Base-by-base conservation (phyloP, 1,140 invertebrate genomes). In the Condylostylus longicornis region DNA sequence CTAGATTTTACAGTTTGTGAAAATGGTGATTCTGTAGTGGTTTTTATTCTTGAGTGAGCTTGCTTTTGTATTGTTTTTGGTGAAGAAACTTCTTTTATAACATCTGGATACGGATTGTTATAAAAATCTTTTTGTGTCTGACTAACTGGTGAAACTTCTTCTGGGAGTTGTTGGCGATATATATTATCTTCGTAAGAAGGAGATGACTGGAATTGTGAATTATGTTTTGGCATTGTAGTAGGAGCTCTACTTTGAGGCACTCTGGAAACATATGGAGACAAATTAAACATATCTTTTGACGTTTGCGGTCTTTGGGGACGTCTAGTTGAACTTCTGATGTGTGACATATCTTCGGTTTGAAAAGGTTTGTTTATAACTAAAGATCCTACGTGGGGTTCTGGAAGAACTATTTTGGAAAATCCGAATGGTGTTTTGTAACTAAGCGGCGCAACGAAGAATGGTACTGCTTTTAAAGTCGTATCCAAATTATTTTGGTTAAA, bases 381-480 rank as follows among this genome's bases (percentile, higher is more conserved):
- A 1, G 81, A 84, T 3, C 82, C 82, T 4, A 86, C 81, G 54
- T 86, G 82, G 2, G 82, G 82, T 1, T 80, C 75, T 1, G 82
- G 82, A 49, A 86, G 74, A 1, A 80, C 74, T 37, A 85, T 85
- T 58, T 85, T 85, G 0, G 79, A 77, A 50, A 82, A 85, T 10
- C 81, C 82, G 12, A 70, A 63, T 1, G 81, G 82, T 17, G 82
- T 77, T 44, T 78, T 75, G 44, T 84, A 86, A 46, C 79, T 85
- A 8, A 85, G 51, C 2, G 82, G 82, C 3, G 82, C 82, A 1
- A 86, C 82, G 36, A 86, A 86, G 57, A 85, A 86, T 8, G 82
- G 82, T 2, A 82, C 68, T 57, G 81, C 80, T 33, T 72, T 70
- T 1, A 58, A 35, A n/a, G n/a, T n/a, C 7, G 7, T 8, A 47